These are phyloP conservation scores for Ellobium chinense DNA, from an alignment of 2,888 invertebrate species.

Conservation along the genomic window DNA sequence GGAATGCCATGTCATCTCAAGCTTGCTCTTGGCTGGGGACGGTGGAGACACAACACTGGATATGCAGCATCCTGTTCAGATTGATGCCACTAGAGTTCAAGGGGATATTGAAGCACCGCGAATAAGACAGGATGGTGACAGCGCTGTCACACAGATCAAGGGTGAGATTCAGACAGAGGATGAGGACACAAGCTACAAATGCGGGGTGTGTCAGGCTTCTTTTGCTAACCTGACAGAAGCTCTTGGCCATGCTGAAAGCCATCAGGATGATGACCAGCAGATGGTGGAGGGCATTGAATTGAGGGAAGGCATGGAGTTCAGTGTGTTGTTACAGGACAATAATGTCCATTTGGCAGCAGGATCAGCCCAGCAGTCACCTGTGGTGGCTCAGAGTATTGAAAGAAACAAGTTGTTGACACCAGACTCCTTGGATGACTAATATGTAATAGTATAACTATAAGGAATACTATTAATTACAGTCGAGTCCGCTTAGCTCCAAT, in stretches of 20 bases:
- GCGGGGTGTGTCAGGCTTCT: conserved; percentile 39
- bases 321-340: conserved; percentile 28
- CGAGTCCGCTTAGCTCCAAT: no score
- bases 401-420: background rate
- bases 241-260: conserved; percentile 27
- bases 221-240: conserved; percentile 44
- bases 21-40: conserved; percentile 12
- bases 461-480: background rate
- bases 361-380: background rate
- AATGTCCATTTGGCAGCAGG: conserved; percentile 1
- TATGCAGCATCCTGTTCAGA: conserved; percentile 20
- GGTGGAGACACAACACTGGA: background rate
- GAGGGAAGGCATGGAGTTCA: conserved; percentile 34
- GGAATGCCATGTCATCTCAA: conserved; percentile 43
- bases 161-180: background rate
- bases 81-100: conserved; percentile 25
- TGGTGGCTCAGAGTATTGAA: conserved; percentile 2
- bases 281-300: conserved; percentile 24
- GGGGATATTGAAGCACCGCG: conserved; percentile 10
- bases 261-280: conserved; percentile 34
- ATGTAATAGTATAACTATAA: no score
- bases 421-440: conserved; percentile 20
- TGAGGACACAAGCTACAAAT: conserved; percentile 39
- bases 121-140: background rate
- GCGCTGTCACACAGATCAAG: background rate